Conservation (phyloP, 2,797 vertebrate genomes). For the Schizopygopsis malacanthus region DNA sequence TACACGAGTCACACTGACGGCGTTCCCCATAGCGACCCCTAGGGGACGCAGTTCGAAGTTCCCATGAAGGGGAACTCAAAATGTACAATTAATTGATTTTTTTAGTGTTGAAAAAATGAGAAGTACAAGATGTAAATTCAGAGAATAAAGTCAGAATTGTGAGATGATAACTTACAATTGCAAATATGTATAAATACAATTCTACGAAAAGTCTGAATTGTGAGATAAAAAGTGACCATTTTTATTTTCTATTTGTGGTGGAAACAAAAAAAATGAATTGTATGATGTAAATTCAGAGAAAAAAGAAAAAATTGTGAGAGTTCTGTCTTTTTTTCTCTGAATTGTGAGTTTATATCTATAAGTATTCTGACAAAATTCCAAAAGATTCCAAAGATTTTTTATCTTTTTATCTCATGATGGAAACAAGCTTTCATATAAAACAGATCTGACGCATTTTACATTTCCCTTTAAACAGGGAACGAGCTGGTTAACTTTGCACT, state of each 20-base stretch:
- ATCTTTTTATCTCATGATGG: not conserved
- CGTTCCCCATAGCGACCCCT: too few relatives aligned
- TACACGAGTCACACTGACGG: too few relatives aligned
- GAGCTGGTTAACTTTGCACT: slow-evolving; percentile 79
- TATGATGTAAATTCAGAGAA: not conserved
- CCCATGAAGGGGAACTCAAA: too few relatives aligned
- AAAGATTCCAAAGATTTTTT: not conserved
- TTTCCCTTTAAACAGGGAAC: slow-evolving; percentile 75
- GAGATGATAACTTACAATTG: too few relatives aligned
- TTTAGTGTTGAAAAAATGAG: too few relatives aligned
- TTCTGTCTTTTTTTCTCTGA: not conserved
- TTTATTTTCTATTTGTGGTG: not conserved
- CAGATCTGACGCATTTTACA: not conserved
- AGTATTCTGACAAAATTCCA: not conserved
- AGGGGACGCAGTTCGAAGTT: too few relatives aligned
- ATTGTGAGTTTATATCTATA: not conserved
- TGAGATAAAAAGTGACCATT: too few relatives aligned
- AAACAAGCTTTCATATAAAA: not conserved
- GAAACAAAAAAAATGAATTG: not conserved
- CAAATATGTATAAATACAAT: too few relatives aligned
- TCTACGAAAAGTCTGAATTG: too few relatives aligned
- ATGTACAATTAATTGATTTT: too few relatives aligned
- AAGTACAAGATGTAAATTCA: too few relatives aligned
- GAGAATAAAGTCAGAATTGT: too few relatives aligned
- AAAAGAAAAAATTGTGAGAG: not conserved